These are phyloP conservation scores for Formica aserva DNA, from an alignment of 2,888 invertebrate species.

Conservation along the genomic window DNA sequence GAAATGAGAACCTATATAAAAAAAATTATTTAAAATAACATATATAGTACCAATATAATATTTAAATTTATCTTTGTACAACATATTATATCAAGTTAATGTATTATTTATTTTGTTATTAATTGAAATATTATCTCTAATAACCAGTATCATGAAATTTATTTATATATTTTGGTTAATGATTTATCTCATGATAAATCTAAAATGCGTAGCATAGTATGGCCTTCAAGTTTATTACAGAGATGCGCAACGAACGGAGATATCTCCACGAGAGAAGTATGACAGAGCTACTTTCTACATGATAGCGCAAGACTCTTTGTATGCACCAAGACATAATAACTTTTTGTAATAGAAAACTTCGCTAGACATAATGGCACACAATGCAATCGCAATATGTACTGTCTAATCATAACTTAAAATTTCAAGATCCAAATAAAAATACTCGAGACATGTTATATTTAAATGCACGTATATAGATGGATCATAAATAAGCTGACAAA, in stretches of 20 bases:
- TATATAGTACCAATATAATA: not conserved
- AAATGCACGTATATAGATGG: not conserved
- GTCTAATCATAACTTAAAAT: not conserved
- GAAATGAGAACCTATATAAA: not conserved
- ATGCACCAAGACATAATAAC: not conserved
- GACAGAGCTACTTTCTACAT: conserved; percentile 26
- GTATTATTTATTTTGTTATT: not conserved
- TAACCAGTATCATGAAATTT: not conserved
- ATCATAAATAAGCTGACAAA: not conserved
- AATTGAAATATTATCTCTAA: not conserved
- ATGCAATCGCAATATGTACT: not conserved
- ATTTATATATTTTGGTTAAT: not conserved
- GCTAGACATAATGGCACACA: not conserved
- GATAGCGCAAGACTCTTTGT: conserved; percentile 7
- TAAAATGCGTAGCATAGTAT: not conserved
- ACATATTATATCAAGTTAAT: not conserved
- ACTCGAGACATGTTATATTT: not conserved
- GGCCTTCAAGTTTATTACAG: conserved; percentile 4
- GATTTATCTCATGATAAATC: not conserved
- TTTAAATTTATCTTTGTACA: not conserved
- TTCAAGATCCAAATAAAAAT: not conserved
- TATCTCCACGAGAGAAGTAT: not conserved
- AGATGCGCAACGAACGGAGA: not conserved
- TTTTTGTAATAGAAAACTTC: conserved; percentile 10
- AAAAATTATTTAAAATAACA: not conserved